Base-by-base conservation (phyloP, 1,140 invertebrate species). In the Limonius californicus region DNA sequence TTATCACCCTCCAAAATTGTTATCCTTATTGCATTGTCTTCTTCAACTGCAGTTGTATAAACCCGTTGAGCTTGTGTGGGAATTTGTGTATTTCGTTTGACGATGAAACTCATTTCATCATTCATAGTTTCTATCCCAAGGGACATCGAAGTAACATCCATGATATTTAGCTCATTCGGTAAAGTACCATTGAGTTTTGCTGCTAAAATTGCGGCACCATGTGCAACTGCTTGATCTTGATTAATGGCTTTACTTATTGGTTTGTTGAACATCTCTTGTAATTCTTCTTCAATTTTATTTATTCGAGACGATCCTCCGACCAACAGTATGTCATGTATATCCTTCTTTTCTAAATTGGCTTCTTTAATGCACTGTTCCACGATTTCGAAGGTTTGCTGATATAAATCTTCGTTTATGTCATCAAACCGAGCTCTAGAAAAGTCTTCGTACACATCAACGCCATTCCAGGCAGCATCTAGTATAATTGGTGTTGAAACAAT, bases 201-300 rank as follows among this genome's bases (percentile, higher is more conserved):
- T 45, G 89, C 89, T 53, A 90, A 84, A 2, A 87, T 81, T 1
- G 85, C 86, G 15, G 88, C 88, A 6, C 89, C 88, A 70, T 89
- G 90, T 8, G 89, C 89, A 0, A 90, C 88, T 21, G 87, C 88
- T 68, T 90, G 88, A 69, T 91, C 89, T 7, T 88, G 89, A 69
- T 88, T 87, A 65, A 87, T 88, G 1, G 81, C 82, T 65, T 84
- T 85, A 76, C 87, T 88, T 30, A 89, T 66, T 63, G 87, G 83
- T 64, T 87, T 88, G 0, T 86, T 87, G 76, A 89, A 89, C 73
- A 87, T 86, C 39, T 86, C 82, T 45, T 75, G 72, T 0, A 82
- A 62, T 2, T 86, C 57, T 35, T 80, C 78, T 59, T 86, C 83
- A 45, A 86, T 81, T 68, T 83, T 84, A 0, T 84, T 84, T 54